Evolutionary conservation across 2,113 vertebrate genomes (phyloP).

Genomic region (Platichthys stellatus): DNA sequence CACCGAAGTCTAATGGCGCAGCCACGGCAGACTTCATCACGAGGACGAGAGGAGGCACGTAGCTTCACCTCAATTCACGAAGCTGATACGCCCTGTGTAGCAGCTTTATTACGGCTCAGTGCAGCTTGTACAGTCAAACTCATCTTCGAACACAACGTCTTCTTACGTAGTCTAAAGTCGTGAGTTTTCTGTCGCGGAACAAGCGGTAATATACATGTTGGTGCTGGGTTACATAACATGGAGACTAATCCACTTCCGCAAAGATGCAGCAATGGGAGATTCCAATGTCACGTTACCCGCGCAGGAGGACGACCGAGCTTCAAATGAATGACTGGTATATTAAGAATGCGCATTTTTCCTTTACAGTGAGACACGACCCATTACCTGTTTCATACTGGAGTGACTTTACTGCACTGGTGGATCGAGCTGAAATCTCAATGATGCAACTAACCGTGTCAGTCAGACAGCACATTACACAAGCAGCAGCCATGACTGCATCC

Average conservation of each 20-base stretch:
- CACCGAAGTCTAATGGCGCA: conserved; percentile 11
- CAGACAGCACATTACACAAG: conserved; percentile 24
- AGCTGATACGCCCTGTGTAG: not conserved
- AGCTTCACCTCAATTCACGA: conserved; percentile 30
- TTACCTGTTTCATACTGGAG: no score
- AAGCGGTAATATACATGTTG: not conserved
- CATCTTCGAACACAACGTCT: not conserved
- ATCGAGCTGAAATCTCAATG: not conserved
- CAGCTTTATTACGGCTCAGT: not conserved
- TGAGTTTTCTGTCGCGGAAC: no score
- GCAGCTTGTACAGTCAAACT: not conserved
- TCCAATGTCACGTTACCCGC: conserved; percentile 55
- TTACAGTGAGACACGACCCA: fast-evolving
- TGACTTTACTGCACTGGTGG: not conserved
- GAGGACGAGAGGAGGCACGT: conserved; percentile 51
- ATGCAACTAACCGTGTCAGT: conserved; percentile 8
- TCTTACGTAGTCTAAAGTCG: not conserved
- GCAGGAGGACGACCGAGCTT: not conserved
- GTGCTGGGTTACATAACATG: conserved; percentile 57
- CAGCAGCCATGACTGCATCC: conserved; percentile 50
- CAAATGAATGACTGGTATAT: not conserved
- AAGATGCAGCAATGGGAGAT: conserved; percentile 60
- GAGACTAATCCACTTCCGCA: conserved; percentile 72
- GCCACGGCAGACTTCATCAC: conserved; percentile 50
- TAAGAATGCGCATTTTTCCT: not conserved